Conservation (phyloP, 2,888 invertebrate species). For the Athalia cordata region DNA sequence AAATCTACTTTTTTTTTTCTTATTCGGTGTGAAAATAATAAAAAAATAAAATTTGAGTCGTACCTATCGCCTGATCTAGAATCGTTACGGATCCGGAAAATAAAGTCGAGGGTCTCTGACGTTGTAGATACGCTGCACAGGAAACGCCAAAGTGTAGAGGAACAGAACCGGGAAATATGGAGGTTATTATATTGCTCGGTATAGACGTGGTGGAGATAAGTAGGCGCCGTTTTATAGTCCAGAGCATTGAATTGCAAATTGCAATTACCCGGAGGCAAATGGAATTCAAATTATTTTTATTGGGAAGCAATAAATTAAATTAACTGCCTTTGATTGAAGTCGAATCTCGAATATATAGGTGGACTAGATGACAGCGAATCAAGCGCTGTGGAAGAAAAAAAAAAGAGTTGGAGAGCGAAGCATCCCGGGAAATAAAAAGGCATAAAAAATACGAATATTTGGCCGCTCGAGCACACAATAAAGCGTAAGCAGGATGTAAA, state of each 20-base stretch:
- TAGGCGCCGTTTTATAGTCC: slow-evolving; percentile 33
- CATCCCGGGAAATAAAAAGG: not conserved
- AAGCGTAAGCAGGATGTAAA: slow-evolving; percentile 26
- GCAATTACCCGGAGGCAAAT: slow-evolving; percentile 40
- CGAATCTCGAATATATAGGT: not conserved
- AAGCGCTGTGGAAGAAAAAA: not conserved
- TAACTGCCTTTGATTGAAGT: slow-evolving; percentile 32
- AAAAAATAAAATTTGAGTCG: no score
- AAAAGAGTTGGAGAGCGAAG: not conserved
- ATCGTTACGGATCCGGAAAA: no score
- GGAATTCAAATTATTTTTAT: slow-evolving; percentile 45
- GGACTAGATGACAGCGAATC: slow-evolving; percentile 1
- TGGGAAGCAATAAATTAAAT: slow-evolving; percentile 40
- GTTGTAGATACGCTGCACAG: no score
- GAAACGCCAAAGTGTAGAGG: not conserved
- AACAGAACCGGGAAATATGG: slow-evolving; percentile 17
- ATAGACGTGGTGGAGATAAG: slow-evolving; percentile 1
- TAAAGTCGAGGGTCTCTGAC: no score
- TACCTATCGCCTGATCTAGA: no score
- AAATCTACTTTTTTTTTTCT: no score
- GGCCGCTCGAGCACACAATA: slow-evolving; percentile 35
- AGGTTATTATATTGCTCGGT: not conserved
- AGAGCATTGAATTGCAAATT: slow-evolving; percentile 40
- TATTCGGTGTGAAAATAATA: no score
- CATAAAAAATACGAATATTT: not conserved